Evolutionary conservation across 2,797 vertebrate genomes (phyloP).

Genomic region (Siniperca obscura): DNA sequence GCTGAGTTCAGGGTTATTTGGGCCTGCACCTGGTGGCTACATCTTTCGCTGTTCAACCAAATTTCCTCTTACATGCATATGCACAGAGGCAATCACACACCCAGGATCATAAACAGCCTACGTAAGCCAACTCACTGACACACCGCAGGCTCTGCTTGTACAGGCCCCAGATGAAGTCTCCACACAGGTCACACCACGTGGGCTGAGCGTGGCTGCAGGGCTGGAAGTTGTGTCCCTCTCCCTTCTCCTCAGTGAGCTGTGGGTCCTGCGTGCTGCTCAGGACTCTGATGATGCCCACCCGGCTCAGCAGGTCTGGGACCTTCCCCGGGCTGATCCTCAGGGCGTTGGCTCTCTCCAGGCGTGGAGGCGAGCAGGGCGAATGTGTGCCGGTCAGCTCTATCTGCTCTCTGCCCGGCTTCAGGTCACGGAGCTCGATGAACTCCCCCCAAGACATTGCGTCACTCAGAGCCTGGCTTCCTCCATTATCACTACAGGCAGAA

Average conservation of each 20-base stretch:
- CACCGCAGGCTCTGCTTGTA: slow-evolving; percentile 96
- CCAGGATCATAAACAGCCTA: not conserved
- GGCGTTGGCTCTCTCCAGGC: slow-evolving; percentile 85
- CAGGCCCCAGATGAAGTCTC: slow-evolving; percentile 97
- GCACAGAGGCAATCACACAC: slow-evolving; percentile 15
- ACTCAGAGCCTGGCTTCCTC: slow-evolving; percentile 55
- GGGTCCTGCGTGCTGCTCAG: slow-evolving; percentile 77
- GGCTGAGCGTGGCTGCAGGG: slow-evolving; percentile 91
- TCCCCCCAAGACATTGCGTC: slow-evolving; percentile 83
- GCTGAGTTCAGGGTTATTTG: not conserved
- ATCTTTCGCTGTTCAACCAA: not conserved
- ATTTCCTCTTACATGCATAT: slow-evolving; percentile 12
- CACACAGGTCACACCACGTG: slow-evolving; percentile 97
- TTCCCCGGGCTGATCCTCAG: slow-evolving; percentile 86
- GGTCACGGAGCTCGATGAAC: slow-evolving; percentile 91
- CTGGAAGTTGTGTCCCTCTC: slow-evolving; percentile 92
- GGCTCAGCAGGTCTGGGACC: slow-evolving; percentile 80
- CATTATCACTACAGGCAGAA: slow-evolving; percentile 50
- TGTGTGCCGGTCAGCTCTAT: slow-evolving; percentile 75
- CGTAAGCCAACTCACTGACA: slow-evolving; percentile 88
- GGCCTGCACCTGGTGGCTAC: not conserved
- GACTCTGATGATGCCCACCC: slow-evolving; percentile 80
- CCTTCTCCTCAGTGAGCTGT: slow-evolving; percentile 80
- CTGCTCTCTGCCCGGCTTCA: slow-evolving; percentile 77
- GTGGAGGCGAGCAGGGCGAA: slow-evolving; percentile 81